These are phyloP conservation scores for Omphaloscelis lunosa DNA, from an alignment of 2,888 invertebrate genomes.

Conservation along the genomic window DNA sequence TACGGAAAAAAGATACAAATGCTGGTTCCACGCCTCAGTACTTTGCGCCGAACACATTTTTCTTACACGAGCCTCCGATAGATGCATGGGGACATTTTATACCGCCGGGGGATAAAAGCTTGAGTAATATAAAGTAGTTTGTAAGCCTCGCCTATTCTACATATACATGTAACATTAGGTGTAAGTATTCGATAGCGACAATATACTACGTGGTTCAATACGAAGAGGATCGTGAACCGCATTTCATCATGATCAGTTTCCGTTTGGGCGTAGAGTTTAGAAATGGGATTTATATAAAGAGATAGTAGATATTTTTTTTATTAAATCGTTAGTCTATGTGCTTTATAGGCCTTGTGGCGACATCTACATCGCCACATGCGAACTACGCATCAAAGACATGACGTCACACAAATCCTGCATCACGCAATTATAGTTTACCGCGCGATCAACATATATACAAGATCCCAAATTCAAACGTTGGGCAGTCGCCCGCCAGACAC, in stretches of 20 bases:
- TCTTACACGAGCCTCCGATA: slow-evolving; percentile 54
- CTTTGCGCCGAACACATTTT: slow-evolving; percentile 49
- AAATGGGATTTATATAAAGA: too few relatives aligned
- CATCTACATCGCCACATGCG: too few relatives aligned
- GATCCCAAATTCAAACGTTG: too few relatives aligned
- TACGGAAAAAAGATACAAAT: slow-evolving; percentile 23
- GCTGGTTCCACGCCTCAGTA: slow-evolving; percentile 36
- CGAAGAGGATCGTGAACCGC: slow-evolving; percentile 10
- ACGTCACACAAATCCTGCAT: too few relatives aligned
- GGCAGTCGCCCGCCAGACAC: too few relatives aligned
- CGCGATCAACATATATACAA: too few relatives aligned
- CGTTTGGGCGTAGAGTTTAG: too few relatives aligned
- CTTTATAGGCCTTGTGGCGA: too few relatives aligned
- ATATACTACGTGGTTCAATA: slow-evolving; percentile 28
- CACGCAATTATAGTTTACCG: too few relatives aligned
- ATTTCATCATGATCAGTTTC: slow-evolving; percentile 48
- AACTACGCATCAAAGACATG: too few relatives aligned
- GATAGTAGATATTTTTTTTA: too few relatives aligned
- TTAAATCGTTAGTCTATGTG: too few relatives aligned
- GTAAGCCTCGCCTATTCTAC: slow-evolving; percentile 51
- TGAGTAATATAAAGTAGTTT: slow-evolving; percentile 61
- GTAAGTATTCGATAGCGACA: slow-evolving; percentile 54
- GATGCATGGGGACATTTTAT: slow-evolving; percentile 55
- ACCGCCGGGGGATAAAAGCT: slow-evolving; percentile 46
- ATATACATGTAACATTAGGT: slow-evolving; percentile 45